Conservation (phyloP, 2,888 invertebrate species). For the Polyommatus icarus region DNA sequence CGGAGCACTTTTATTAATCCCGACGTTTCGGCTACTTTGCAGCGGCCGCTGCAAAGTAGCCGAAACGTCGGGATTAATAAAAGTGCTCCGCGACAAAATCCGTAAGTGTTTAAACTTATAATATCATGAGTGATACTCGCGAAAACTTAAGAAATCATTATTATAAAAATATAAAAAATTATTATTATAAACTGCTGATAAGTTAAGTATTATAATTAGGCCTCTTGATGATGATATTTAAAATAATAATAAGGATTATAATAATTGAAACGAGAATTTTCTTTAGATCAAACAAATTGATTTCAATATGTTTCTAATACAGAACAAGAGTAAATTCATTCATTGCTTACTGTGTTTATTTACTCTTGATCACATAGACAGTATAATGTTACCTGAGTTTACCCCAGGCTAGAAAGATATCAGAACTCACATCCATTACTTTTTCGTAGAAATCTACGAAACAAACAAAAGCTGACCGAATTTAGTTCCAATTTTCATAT, state of each 20-base stretch:
- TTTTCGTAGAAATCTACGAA: not conserved
- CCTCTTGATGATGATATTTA: not conserved
- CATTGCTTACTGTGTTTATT: not conserved
- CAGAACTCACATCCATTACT: not conserved
- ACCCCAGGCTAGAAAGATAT: not conserved
- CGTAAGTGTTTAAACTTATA: no score
- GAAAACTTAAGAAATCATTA: no score
- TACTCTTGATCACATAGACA: not conserved
- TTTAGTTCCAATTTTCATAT: not conserved
- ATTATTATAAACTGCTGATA: no score
- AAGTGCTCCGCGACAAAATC: no score
- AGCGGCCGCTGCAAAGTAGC: no score
- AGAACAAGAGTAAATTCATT: not conserved
- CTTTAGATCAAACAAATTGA: not conserved
- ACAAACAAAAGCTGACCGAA: not conserved
- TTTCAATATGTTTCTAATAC: not conserved
- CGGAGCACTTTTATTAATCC: no score
- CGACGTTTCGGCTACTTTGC: no score
- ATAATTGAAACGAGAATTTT: not conserved
- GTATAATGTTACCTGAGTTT: not conserved
- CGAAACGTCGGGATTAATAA: no score
- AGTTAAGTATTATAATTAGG: no score
- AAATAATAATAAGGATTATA: not conserved
- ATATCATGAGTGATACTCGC: no score
- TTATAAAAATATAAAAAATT: no score